These are phyloP conservation scores for Drosophila nasuta DNA, from an alignment of 1,140 invertebrate species.

Conservation along the genomic window DNA sequence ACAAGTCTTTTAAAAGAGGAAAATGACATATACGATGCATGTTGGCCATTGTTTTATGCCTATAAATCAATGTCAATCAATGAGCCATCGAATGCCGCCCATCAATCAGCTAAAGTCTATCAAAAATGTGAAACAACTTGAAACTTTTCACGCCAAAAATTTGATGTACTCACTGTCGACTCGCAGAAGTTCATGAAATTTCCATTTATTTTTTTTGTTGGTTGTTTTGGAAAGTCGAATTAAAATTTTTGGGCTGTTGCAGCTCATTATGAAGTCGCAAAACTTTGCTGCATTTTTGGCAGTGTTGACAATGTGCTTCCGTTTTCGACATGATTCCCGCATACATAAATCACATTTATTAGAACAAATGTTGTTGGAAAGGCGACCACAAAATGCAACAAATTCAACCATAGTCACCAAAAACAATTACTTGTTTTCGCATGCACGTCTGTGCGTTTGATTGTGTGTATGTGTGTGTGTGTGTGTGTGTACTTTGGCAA, in stretches of 20 bases:
- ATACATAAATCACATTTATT: constrained; percentile 77
- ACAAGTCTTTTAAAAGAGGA: neutral
- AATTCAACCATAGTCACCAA: constrained; percentile 45
- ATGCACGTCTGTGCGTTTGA: neutral
- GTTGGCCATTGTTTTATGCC: constrained; percentile 44
- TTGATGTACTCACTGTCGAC: constrained; percentile 10
- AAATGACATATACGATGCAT: constrained; percentile 53
- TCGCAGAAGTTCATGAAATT: constrained; percentile 32
- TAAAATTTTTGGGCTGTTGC: constrained; percentile 33
- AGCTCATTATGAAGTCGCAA: constrained; percentile 54
- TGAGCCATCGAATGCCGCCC: constrained; percentile 41
- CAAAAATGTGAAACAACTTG: constrained; percentile 41
- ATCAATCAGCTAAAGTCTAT: constrained; percentile 75
- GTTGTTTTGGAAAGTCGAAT: constrained; percentile 32
- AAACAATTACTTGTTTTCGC: constrained; percentile 29
- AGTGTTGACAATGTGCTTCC: constrained; percentile 40
- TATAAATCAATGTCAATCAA: constrained; percentile 77
- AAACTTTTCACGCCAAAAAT: constrained; percentile 47
- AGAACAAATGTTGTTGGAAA: constrained; percentile 49
- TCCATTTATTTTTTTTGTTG: constrained; percentile 11
- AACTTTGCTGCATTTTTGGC: constrained; percentile 44
- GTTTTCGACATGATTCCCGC: constrained; percentile 14
- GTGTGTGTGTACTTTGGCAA: constrained; percentile 7
- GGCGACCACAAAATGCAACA: constrained; percentile 66
- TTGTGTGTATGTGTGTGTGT: neutral